phyloP scores from a whole-genome alignment of 2,113 vertebrate species.

The Coptodon bakossiorum region DNA sequence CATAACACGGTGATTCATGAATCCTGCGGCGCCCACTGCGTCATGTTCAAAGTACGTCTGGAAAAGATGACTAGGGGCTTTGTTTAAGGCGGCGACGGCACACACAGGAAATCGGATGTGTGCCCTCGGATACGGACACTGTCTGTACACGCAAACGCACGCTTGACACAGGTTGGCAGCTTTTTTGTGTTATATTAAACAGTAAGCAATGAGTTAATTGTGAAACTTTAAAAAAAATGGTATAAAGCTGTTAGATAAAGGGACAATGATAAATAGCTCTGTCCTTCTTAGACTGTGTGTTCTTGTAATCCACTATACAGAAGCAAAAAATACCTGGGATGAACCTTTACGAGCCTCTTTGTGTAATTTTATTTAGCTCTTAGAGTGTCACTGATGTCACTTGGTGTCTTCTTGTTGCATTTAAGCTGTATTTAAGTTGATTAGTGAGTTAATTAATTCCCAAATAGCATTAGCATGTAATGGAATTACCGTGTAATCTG shows the following conservation, averaged over 20 bases:
- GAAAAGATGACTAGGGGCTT: slow-evolving; percentile 53
- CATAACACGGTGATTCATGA: slow-evolving; percentile 47
- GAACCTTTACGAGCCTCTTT: neutral
- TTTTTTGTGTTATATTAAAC: neutral
- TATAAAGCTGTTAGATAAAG: neutral
- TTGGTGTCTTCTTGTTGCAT: neutral
- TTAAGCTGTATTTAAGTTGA: slow-evolving; percentile 14
- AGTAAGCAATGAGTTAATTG: neutral
- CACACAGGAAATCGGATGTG: neutral
- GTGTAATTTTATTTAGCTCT: neutral
- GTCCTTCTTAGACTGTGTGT: neutral
- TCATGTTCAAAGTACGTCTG: slow-evolving; percentile 41
- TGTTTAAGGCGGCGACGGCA: neutral
- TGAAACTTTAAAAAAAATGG: neutral
- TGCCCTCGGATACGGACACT: neutral
- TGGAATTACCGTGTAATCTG: slow-evolving; percentile 13
- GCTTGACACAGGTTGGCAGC: neutral
- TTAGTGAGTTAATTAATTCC: slow-evolving; percentile 16
- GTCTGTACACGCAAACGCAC: neutral
- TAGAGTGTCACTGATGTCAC: neutral
- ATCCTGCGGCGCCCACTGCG: neutral
- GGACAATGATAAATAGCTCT: neutral
- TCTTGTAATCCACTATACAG: neutral
- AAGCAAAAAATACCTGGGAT: neutral
- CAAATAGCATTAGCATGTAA: slow-evolving; percentile 8